Percentiles rank a stretch among this genome's conserved stretches.
These are phyloP conservation scores for Epizoanthus illoricatus DNA, from an alignment of 92 coral and sea anemone species.

Conservation along the genomic window DNA sequence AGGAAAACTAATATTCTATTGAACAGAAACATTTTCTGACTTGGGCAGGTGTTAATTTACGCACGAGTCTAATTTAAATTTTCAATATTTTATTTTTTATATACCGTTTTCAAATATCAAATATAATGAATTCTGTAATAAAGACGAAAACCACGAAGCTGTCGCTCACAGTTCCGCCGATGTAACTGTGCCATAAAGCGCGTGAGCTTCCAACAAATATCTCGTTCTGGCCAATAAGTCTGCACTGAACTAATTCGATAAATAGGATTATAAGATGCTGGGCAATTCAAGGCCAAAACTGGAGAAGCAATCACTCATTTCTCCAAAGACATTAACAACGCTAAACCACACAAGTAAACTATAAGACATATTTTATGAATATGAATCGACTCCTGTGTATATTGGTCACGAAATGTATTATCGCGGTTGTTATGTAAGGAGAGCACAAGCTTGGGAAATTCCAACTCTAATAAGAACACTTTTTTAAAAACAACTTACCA, in stretches of 20 bases:
- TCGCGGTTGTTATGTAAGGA: neutral
- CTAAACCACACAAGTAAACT: neutral
- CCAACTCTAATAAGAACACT: neutral
- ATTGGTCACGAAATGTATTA: slow-evolving; percentile 39
- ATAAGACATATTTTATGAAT: slow-evolving; percentile 14
- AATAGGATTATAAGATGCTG: neutral
- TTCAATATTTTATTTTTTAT: slow-evolving; percentile 23
- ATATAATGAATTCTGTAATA: slow-evolving; percentile 39
- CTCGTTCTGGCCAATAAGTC: neutral
- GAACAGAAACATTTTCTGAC: neutral
- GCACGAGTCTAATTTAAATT: slow-evolving; percentile 41
- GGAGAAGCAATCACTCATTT: slow-evolving; percentile 1
- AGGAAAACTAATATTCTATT: neutral
- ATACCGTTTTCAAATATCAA: slow-evolving; percentile 41
- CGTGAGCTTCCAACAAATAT: neutral
- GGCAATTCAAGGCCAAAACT: neutral
- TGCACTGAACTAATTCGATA: neutral
- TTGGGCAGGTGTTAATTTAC: slow-evolving; percentile 32
- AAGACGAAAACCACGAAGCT: slow-evolving; percentile 25
- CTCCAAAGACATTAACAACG: slow-evolving; percentile 18
- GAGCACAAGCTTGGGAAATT: neutral
- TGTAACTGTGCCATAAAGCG: neutral
- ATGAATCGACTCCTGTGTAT: slow-evolving; percentile 12
- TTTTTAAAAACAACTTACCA: slow-evolving; percentile 63
- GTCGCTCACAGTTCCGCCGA: slow-evolving; percentile 27